Base-by-base conservation (phyloP, 2,113 vertebrate species). In the Sprattus sprattus region DNA sequence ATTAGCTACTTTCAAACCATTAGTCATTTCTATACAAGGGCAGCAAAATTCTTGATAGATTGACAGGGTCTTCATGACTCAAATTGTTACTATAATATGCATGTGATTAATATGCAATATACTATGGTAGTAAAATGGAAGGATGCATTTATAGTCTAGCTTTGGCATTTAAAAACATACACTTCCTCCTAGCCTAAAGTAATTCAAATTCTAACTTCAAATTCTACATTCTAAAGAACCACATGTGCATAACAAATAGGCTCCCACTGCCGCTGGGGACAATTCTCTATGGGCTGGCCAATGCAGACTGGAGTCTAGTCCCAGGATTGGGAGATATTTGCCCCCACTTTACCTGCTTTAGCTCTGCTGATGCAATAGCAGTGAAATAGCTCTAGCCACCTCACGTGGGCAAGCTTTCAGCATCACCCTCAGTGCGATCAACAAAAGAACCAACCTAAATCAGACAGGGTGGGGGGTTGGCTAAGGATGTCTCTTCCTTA, bases 291-390 rank as follows among this genome's bases (percentile, higher is more conserved):
- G 32, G 11, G 11, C 32, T 39, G 28, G 15, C 67, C 67, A 75
- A 39, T 39, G 67, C 11, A 75, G 60, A 67, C 60, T 67, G 25
- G 67, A 39, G 28, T 39, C 67, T 75, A 13, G 32, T 75, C 67
- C 2, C 67, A 75, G 3, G 28, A 75, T 75, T 75, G 67, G 67
- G 39, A 28, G 28, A 39, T 39, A 28, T 75, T 75, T 75, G 67
- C 67, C 67, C 67, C 25, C 28, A 75, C 67, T 39, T 32, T 75
- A 75, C 67, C 67, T 75, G 67, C 28, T 75, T 32, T 75, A 32
- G 25, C 67, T 75, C 6, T 18, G 84, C 86, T 90, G 89, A 90
- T 90, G 89, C 88, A 90, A 90, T 84, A n/a, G 28, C 64, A 86
- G 75, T 83, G 88, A 85, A 90, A 90, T 81, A 86, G 81, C 83